Conservation (phyloP, 2,113 vertebrate species). For the Andinoacara biseriatus region DNA sequence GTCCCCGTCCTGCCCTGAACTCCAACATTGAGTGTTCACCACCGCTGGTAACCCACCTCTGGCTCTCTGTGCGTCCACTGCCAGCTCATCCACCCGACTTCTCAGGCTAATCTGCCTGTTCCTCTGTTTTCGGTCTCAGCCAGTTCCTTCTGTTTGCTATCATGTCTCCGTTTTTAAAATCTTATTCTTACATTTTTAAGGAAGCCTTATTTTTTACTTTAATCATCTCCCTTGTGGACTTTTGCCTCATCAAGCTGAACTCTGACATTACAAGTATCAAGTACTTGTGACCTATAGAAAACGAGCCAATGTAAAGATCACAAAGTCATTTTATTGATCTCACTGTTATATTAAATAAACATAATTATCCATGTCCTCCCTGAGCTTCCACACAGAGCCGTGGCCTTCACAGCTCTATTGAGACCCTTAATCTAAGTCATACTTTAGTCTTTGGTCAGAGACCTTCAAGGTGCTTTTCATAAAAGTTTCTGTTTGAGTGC, state of each 20-base stretch:
- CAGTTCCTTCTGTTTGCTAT: neutral
- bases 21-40: neutral
- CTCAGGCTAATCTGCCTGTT: neutral
- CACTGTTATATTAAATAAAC: slow-evolving; percentile 4
- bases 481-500: slow-evolving; percentile 12
- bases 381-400: neutral
- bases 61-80: neutral
- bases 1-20: neutral
- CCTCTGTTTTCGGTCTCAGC: neutral
- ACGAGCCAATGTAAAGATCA: neutral
- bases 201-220: neutral
- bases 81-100: neutral
- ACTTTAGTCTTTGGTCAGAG: slow-evolving; percentile 7
- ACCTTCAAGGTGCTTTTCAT: slow-evolving; percentile 24
- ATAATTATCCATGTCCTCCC: neutral
- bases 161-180: neutral
- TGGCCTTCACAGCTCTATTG: slow-evolving; percentile 33
- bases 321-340: neutral
- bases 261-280: neutral
- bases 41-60: neutral
- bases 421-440: slow-evolving; percentile 8
- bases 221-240: neutral
- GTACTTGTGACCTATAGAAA: neutral
- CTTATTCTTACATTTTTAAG: no score
- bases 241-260: neutral